phyloP scores from a whole-genome alignment of 2,797 vertebrate genomes.

The Mus minutoides region DNA sequence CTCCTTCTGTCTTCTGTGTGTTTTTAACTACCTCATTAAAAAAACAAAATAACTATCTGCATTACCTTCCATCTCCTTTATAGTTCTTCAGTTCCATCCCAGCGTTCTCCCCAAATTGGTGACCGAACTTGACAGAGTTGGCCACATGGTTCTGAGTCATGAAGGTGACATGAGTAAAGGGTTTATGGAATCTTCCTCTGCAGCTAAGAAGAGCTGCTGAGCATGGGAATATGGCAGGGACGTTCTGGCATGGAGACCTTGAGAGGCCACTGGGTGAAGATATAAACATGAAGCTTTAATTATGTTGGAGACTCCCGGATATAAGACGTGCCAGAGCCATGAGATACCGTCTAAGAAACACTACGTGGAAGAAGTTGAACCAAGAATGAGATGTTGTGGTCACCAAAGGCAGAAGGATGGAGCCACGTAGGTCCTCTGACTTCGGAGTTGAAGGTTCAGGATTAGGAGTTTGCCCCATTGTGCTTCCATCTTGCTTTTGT shows the following conservation, averaged over 20 bases:
- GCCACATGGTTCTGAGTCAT: background rate
- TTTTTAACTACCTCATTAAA: background rate
- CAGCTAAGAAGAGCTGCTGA: background rate
- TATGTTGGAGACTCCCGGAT: background rate
- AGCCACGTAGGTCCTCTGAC: too few relatives aligned
- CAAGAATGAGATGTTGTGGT: background rate
- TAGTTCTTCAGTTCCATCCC: background rate
- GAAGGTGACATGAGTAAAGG: background rate
- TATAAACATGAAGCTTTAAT: background rate
- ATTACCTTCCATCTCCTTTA: background rate
- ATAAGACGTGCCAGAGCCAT: background rate
- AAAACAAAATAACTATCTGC: background rate
- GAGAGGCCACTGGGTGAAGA: background rate
- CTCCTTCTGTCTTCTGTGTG: background rate
- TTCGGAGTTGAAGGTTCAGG: background rate
- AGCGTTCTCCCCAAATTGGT: background rate
- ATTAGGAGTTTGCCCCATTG: background rate
- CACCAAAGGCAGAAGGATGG: background rate
- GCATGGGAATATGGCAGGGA: too few relatives aligned
- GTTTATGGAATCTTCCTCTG: background rate
- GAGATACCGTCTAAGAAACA: background rate
- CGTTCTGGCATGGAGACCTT: background rate
- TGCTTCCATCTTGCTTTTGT: background rate
- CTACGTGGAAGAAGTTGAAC: background rate
- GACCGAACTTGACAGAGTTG: background rate